Evolutionary conservation across 2,888 invertebrate species (phyloP).

Genomic region (Orthonychiurus folsomi): DNA sequence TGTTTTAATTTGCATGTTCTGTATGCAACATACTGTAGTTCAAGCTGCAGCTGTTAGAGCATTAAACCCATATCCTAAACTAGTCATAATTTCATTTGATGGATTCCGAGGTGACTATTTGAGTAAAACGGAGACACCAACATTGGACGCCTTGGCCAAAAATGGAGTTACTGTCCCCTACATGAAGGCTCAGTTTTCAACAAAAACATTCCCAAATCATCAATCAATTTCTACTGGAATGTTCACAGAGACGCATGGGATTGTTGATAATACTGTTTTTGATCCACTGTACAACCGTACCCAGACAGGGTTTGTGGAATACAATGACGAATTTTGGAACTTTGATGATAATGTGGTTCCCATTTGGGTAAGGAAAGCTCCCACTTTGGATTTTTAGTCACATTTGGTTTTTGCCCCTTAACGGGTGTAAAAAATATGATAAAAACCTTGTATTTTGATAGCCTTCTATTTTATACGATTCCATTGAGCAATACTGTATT

Average conservation of each 20-base stretch:
- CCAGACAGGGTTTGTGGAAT: slow-evolving; percentile 16
- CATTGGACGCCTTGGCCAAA: slow-evolving; percentile 50
- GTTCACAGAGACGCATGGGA: slow-evolving; percentile 60
- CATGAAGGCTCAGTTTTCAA: slow-evolving; percentile 56
- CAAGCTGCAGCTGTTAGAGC: too few relatives aligned
- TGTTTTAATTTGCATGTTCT: too few relatives aligned
- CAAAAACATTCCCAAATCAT: slow-evolving; percentile 62
- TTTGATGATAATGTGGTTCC: slow-evolving; percentile 29
- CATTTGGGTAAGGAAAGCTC: slow-evolving; percentile 22
- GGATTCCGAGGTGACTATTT: slow-evolving; percentile 62
- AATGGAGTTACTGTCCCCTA: slow-evolving; percentile 53
- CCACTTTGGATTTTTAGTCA: neutral
- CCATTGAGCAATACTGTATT: neutral
- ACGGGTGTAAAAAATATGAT: slow-evolving; percentile 14
- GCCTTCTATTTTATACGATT: neutral
- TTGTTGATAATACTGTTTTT: slow-evolving; percentile 55
- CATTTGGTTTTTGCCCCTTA: slow-evolving; percentile 49
- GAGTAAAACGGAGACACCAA: slow-evolving; percentile 49
- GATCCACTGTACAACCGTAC: slow-evolving; percentile 46
- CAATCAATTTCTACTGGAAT: slow-evolving; percentile 62
- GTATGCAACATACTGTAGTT: too few relatives aligned
- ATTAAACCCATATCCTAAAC: slow-evolving; percentile 24
- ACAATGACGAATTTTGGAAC: slow-evolving; percentile 33
- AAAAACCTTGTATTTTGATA: slow-evolving; percentile 8
- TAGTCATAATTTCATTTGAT: slow-evolving; percentile 59